Base-by-base conservation (phyloP, 2,797 vertebrate genomes). In the Epinephelus awoara region DNA sequence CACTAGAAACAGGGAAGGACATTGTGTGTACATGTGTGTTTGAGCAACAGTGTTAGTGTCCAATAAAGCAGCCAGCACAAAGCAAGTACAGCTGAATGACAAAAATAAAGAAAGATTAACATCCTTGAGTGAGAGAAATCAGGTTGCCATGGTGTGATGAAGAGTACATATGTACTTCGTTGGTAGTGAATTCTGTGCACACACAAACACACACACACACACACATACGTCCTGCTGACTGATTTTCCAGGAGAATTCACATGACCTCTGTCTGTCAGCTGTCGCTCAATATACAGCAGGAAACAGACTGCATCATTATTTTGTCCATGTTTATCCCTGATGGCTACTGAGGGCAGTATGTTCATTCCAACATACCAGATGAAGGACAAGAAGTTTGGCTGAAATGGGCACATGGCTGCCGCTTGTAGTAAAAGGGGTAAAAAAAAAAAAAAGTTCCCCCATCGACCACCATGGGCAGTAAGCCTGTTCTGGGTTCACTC, bases 281-380 rank as follows among this genome's bases (percentile, higher is more conserved):
- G 75, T 78, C 83, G 88, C 78, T 88, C 83, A 84, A 79, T 85
- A 82, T 46, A 52, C 2, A 46, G 38, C 54, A 81, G 63, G 25
- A 57, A 57, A 80, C 56, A 23, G 44, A 14, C 42, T 61, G 17
- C n/a, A 18, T 62, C 57, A 11, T 23, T 51, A n/a, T 61, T 44
- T 59, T n/a, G 38, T 40, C 34, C 51, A 23, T 23, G 11, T 52
- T 52, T 23, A 42, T 52, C 11, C n/a, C 51, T 23, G n/a, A 13
- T 23, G 21, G 11, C n/a, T 40, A 0, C 18, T 4, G 18, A n/a
- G 34, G 57, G 11, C 29, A 40, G 34, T n/a, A 6, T n/a, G 18
- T 29, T 40, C 57, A 21, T 59, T n/a, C 19, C n/a, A 34, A 19
- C 1, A n/a, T 23, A 23, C 2, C 51, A 52, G n/a, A 52, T 52